Evolutionary conservation across 2,888 invertebrate genomes (phyloP), one percentile per base, ranked within the genome.

Genomic region (Diogma glabrata): DNA sequence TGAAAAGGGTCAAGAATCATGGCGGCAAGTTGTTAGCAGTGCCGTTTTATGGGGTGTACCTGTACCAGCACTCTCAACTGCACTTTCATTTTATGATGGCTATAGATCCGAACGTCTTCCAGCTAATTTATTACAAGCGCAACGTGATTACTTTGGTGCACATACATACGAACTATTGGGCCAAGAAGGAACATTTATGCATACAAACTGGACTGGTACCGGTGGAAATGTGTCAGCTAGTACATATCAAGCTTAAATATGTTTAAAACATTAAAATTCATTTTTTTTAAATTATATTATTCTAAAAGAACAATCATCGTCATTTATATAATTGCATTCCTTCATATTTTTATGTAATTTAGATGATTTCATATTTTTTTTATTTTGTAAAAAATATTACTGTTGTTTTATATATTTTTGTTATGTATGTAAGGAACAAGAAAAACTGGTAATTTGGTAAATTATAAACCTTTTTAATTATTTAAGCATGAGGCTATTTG

Each of bases 181-280:
- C 4, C 73, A 86, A 55, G 95, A 95, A 43, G 96, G 95, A 4
- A 79, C 78, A 59, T 96, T 86, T 66, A 79, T 91, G 3, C 99
- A 99, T 71, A 97, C 97, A 55, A 97, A 99, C 73, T 99, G 99
- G 99, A 99, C 97, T 9, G 99, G 99, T 12, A 90, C 89, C 60
- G 99, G 99, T 24, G 95, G 95, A 54, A 88, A 90, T 63, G 91
- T 94, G 4, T 91, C 94, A 2, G 90, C 94, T n/a, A 84, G 89
- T 54, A 91, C 93, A 10, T 95, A 95, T 61, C 78, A 82, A 65
- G 88, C 82, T 53, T 87, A 77, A 71, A 22, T 5, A 20, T 6
- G n/a, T n/a, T n/a, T n/a, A n/a, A n/a, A n/a, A n/a, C n/a, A n/a
- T n/a, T n/a, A n/a, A n/a, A n/a, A n/a, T n/a, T n/a, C n/a, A n/a